phyloP scores from a whole-genome alignment of 2,113 vertebrate genomes.

The Rynchops niger region DNA sequence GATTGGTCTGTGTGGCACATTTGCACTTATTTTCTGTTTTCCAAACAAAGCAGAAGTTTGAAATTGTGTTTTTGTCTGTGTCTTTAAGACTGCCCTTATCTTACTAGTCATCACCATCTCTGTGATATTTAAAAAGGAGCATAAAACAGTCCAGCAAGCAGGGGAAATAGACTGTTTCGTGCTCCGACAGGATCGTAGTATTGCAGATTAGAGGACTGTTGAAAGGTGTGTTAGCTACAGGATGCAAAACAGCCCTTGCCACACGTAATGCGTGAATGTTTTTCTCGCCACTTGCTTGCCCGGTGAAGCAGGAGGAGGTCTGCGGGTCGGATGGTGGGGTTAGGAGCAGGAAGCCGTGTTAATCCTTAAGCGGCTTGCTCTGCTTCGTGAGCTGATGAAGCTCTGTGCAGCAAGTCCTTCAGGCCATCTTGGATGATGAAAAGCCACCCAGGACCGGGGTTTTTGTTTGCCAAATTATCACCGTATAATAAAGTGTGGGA shows the following conservation, averaged over 20 bases:
- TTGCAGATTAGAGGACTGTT: not conserved
- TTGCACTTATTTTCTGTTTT: not conserved
- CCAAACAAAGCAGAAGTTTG: not conserved
- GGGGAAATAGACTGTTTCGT: not conserved
- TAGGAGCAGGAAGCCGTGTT: not conserved
- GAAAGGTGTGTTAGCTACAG: not conserved
- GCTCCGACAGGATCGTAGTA: not conserved
- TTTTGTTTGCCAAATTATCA: not conserved
- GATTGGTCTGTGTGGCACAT: not conserved
- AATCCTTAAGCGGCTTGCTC: not conserved
- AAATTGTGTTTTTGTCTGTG: accelerated
- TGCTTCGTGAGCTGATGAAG: not conserved
- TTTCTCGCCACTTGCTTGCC: not conserved
- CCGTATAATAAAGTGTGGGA: not conserved
- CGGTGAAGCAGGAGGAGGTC: not conserved
- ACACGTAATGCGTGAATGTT: accelerated
- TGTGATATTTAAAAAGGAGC: not conserved
- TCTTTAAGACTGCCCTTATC: not conserved
- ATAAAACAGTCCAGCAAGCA: not conserved
- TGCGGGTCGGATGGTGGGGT: not conserved
- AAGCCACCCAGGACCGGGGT: not conserved
- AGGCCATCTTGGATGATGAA: not conserved
- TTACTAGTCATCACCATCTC: accelerated
- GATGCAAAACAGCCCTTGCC: not conserved
- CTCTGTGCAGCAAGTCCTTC: not conserved